Conservation (phyloP, 2,888 invertebrate genomes). For the Piscicola geometra region DNA sequence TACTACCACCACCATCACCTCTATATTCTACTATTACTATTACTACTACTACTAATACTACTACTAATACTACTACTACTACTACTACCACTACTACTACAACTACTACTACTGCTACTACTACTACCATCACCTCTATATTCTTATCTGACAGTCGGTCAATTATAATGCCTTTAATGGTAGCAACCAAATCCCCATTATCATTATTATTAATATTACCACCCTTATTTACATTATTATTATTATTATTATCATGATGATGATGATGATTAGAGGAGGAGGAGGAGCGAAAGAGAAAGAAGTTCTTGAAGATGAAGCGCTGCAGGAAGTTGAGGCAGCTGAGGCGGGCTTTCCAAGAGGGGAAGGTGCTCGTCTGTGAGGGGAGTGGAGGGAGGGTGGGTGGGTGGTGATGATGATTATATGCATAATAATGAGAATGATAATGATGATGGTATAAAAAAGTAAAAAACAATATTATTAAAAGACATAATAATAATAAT, state of each 20-base stretch:
- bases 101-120: slow-evolving; percentile 37
- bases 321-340: slow-evolving; percentile 49
- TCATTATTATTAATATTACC: too few relatives aligned
- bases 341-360: background rate
- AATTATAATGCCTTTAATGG: slow-evolving; percentile 61
- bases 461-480: too few relatives aligned
- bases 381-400: background rate
- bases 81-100: background rate
- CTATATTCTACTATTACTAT: too few relatives aligned
- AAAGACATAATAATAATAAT: too few relatives aligned
- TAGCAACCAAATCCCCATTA: slow-evolving; percentile 44
- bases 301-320: slow-evolving; percentile 60
- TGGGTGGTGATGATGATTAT: too few relatives aligned
- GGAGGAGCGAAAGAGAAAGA: slow-evolving; percentile 59
- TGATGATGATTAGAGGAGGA: slow-evolving; percentile 36
- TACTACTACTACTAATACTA: slow-evolving; percentile 8
- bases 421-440: too few relatives aligned
- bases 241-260: too few relatives aligned
- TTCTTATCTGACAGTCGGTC: slow-evolving; percentile 52
- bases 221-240: too few relatives aligned
- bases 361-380: background rate
- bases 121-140: slow-evolving; percentile 38
- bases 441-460: too few relatives aligned
- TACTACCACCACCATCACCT: background rate
- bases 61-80: background rate